These are phyloP conservation scores for Dryococelus australis DNA, from an alignment of 2,888 invertebrate species.

Conservation along the genomic window DNA sequence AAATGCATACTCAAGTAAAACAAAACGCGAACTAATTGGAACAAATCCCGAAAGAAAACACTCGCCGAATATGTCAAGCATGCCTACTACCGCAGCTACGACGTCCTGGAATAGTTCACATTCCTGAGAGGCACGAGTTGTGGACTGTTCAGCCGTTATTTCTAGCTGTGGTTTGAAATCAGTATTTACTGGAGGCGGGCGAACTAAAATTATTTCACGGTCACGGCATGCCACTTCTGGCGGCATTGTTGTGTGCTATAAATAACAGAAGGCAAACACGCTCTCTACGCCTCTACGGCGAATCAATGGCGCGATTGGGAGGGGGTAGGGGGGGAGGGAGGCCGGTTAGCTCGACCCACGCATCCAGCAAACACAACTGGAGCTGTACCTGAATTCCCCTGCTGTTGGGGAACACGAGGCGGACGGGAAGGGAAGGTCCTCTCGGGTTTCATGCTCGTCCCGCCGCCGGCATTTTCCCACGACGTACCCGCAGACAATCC, in stretches of 20 bases:
- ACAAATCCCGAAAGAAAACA: too few relatives aligned
- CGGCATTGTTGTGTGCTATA: background rate
- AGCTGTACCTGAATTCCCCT: background rate
- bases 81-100: too few relatives aligned
- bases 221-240: background rate
- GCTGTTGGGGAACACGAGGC: background rate
- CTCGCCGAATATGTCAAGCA: too few relatives aligned
- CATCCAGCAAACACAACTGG: background rate
- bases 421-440: background rate
- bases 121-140: too few relatives aligned
- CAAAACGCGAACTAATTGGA: too few relatives aligned
- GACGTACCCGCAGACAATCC: background rate
- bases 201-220: background rate
- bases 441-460: background rate
- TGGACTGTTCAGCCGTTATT: too few relatives aligned
- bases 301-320: background rate
- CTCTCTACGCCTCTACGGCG: background rate
- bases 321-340: background rate
- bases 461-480: background rate
- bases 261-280: constrained; percentile 1
- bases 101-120: too few relatives aligned
- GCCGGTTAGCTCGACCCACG: background rate
- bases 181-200: too few relatives aligned
- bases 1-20: too few relatives aligned
- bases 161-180: too few relatives aligned